Evolutionary conservation across 2,888 invertebrate genomes (phyloP).

Genomic region (Micoletzkya japonica): DNA sequence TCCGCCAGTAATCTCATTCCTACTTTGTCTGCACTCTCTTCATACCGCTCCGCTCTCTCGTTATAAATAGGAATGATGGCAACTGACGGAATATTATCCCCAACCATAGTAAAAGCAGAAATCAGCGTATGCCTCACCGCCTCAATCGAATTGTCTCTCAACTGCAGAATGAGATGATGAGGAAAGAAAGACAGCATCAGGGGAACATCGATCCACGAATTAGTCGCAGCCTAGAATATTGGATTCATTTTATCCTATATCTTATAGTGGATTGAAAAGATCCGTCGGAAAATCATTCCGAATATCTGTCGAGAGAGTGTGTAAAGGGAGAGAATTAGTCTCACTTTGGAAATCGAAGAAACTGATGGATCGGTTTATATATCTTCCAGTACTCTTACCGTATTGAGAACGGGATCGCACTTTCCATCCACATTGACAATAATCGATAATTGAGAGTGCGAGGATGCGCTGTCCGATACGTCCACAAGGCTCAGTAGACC

Average conservation of each 20-base stretch:
- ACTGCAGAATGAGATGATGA: conserved; percentile 10
- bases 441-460: conserved; percentile 14
- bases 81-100: too few species aligned
- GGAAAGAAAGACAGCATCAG: conserved; percentile 12
- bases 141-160: neutral
- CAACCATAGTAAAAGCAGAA: too few species aligned
- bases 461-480: conserved; percentile 4
- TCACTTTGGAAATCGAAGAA: too few species aligned
- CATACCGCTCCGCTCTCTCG: neutral
- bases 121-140: conserved; percentile 14
- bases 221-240: conserved; percentile 15
- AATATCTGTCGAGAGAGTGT: too few species aligned
- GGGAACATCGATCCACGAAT: neutral
- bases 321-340: too few species aligned
- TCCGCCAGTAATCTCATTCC: too few species aligned
- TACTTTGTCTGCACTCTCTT: neutral
- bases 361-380: too few species aligned
- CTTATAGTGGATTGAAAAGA: conserved; percentile 2
- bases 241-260: too few species aligned
- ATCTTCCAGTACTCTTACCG: too few species aligned
- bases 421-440: conserved; percentile 9
- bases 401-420: conserved; percentile 5
- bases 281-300: neutral
- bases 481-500: conserved; percentile 10
- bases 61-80: neutral